Evolutionary conservation across 1,140 invertebrate genomes (phyloP).

Genomic region (Vollenhovia emeryi): DNA sequence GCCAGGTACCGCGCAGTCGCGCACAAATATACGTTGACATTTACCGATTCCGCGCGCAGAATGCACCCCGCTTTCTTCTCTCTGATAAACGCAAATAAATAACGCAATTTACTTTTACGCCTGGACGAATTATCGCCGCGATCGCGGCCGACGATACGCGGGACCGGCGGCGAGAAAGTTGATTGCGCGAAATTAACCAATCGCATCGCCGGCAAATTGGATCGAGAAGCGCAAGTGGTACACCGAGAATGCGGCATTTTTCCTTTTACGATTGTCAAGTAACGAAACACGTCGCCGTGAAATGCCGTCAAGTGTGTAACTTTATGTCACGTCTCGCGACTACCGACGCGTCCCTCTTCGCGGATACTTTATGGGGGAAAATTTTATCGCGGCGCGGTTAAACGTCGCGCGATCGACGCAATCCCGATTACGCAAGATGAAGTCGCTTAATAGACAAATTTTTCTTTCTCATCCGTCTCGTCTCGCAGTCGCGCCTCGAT

Average conservation of each 20-base stretch:
- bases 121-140: slow-evolving; percentile 11
- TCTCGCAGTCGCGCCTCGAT: neutral
- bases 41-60: slow-evolving; percentile 7
- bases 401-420: neutral
- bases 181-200: slow-evolving; percentile 24
- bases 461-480: neutral
- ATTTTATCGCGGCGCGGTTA: slow-evolving; percentile 10
- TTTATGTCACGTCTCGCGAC: slow-evolving; percentile 9
- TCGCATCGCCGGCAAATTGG: slow-evolving; percentile 31
- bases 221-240: neutral
- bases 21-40: neutral
- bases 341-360: neutral
- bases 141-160: neutral
- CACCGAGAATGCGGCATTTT: neutral
- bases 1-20: neutral
- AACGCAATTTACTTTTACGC: slow-evolving; percentile 19
- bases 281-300: slow-evolving; percentile 9
- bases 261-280: slow-evolving; percentile 27
- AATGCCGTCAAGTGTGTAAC: slow-evolving; percentile 22
- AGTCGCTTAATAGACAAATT: slow-evolving; percentile 3
- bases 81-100: slow-evolving; percentile 44
- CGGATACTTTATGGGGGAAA: neutral
- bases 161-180: slow-evolving; percentile 11
- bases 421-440: neutral
- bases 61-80: neutral